Evolutionary conservation across 2,113 vertebrate genomes (phyloP), one percentile per base, ranked within the genome.

Genomic region (Callipepla squamata): DNA sequence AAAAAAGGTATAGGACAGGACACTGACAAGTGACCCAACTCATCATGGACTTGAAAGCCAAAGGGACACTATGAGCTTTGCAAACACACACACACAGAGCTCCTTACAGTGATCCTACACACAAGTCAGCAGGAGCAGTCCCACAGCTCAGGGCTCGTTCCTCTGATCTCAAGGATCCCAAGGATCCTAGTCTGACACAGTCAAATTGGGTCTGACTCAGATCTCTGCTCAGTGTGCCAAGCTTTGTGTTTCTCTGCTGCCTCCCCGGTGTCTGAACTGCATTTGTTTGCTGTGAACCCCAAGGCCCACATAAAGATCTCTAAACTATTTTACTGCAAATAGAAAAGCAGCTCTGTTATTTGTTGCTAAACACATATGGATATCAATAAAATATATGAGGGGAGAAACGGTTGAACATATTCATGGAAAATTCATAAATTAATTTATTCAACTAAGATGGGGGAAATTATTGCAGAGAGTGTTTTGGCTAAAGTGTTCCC

Each of bases 401-500:
- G 90, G 75, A 86, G 80, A 92, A 96, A 94, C 5, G 30, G 81
- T 26, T 79, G 88, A 85, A 95, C 72, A 85, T 87, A 94, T 87
- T 89, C 86, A 89, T 73, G 68, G 95, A 95, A 94, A 94, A 96
- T 92, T 95, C 92, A 94, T 87, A 92, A 95, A 96, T 95, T 97
- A 94, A 95, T 96, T 95, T 97, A 94, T 96, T 91, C 95, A 95
- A 90, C 88, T 50, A 95, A 94, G 89, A 92, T 63, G 74, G 80
- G 67, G 94, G 94, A 88, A 95, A 95, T 96, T 91, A 96, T 74
- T 94, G 92, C 69, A 62, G 72, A 93, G 76, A 88, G 80, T 96
- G 89, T 96, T 96, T 96, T 96, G 93, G 90, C 88, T 94, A 88
- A 96, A 97, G 92, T 81, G 88, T 57, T 92, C 96, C 94, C 95